Conservation (phyloP, 2,888 invertebrate species). For the Melanophora roralis region DNA sequence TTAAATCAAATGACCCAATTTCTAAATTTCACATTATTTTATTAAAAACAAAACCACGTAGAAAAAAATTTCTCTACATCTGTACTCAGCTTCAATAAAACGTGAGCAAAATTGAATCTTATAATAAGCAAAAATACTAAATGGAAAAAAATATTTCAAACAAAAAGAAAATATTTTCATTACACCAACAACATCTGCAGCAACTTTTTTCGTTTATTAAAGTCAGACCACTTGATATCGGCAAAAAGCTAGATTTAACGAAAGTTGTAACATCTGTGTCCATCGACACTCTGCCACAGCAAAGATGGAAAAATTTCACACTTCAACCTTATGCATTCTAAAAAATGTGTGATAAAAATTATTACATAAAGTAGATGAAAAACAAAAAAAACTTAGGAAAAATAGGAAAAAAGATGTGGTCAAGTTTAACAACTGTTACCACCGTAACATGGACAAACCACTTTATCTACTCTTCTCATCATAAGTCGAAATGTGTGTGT, state of each 20-base stretch:
- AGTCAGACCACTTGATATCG: background rate
- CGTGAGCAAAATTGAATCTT: constrained; percentile 54
- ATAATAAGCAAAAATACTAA: background rate
- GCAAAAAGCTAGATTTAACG: background rate
- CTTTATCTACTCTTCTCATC: background rate
- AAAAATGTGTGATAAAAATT: constrained; percentile 47
- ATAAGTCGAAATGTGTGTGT: background rate
- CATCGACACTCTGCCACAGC: constrained; percentile 12
- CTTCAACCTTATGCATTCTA: constrained; percentile 40
- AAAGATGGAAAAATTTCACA: constrained; percentile 35
- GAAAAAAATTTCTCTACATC: background rate
- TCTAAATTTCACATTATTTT: constrained; percentile 30
- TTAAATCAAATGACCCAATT: constrained; percentile 35
- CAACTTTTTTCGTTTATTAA: constrained; percentile 10
- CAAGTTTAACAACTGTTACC: constrained; percentile 55
- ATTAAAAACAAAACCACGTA: constrained; percentile 8
- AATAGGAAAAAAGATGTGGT: constrained; percentile 28
- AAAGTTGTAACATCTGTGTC: constrained; percentile 50
- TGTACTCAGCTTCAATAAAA: constrained; percentile 44
- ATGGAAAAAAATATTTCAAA: background rate
- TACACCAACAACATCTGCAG: constrained; percentile 36
- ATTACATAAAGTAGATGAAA: background rate
- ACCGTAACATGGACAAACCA: constrained; percentile 42
- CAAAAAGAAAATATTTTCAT: constrained; percentile 27
- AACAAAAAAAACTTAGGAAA: background rate